Evolutionary conservation across 2,888 invertebrate species (phyloP), one percentile per base, ranked within the genome.

Genomic region (Acleris laterana): DNA sequence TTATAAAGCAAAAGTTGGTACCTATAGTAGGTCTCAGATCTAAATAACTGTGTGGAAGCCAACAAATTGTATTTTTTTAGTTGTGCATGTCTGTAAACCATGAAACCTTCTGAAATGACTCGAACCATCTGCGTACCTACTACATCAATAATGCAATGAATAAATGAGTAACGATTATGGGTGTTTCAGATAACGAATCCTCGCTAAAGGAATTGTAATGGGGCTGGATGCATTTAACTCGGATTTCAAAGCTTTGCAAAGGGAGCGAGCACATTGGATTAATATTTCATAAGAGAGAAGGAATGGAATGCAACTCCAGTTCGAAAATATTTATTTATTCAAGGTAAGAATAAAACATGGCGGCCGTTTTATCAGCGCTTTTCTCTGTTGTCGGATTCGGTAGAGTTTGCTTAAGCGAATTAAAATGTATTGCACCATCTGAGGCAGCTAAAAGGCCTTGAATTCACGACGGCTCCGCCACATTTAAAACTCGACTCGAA

Each of bases 251-350:
- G 53, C 57, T 57, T 51, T 48, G 53, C 32, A 55, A 59, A 59
- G 38, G 53, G 52, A 32, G 46, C 17, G 48, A 59, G 48, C 20
- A 59, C 53, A 58, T 52, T 42, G 53, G 20, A 64, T 64, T 53
- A 59, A 64, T 64, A 64, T 65, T 65, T 60, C 49, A 64, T 53
- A 7, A 22, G 57, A 44, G 20, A 38, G 46, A 49, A 50, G 44
- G 50, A 44, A 44, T 60, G 49, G 55, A 65, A 65, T 55, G 67
- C 68, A 69, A 77, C 71, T 74, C 76, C 73, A 69, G 65, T 62
- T 76, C 72, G 42, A 17, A 76, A 77, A 80, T 81, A 80, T 80
- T 81, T 76, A 72, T 77, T 78, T 81, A 81, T 81, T 74, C 74
- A 71, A 68, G 69, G 75, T 77, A 79, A 76, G 74, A 80, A 80